Percentiles rank a stretch among this genome's conserved stretches.
Evolutionary conservation across 2,888 invertebrate genomes (phyloP).

Genomic region (Ceraclea dissimilis): DNA sequence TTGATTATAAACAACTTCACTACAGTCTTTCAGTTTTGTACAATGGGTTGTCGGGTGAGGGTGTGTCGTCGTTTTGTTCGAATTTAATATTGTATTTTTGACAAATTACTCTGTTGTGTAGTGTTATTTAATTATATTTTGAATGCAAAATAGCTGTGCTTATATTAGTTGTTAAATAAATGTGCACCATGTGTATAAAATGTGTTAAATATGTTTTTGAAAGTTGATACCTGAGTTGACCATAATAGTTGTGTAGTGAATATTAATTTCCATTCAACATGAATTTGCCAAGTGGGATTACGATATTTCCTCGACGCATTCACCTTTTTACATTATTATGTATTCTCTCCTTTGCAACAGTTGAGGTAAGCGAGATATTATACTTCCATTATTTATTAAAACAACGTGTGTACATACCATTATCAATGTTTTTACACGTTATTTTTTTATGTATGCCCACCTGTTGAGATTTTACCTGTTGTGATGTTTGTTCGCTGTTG

Average conservation of each 20-base stretch:
- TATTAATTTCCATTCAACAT: not conserved
- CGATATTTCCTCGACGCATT: not conserved
- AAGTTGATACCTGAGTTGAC: not conserved
- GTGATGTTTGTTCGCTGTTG: not conserved
- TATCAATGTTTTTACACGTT: no score
- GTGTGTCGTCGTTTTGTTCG: not conserved
- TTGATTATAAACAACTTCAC: not conserved
- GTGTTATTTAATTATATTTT: not conserved
- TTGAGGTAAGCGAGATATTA: not conserved
- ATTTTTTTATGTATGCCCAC: not conserved
- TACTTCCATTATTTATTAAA: no score
- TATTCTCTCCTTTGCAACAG: not conserved
- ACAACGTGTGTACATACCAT: no score
- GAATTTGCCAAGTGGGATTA: not conserved
- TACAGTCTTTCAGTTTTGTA: not conserved
- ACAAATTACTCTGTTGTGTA: not conserved
- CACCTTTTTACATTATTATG: not conserved
- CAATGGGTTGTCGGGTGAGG: not conserved
- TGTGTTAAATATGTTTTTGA: slow-evolving; percentile 1
- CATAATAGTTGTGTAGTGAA: not conserved
- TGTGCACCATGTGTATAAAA: not conserved
- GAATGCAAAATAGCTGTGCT: not conserved
- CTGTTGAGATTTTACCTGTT: slow-evolving; percentile 1
- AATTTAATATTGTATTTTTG: not conserved
- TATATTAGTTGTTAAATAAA: not conserved